Conservation (phyloP, 23 tunicate species). For the Halocynthia aurantium region DNA sequence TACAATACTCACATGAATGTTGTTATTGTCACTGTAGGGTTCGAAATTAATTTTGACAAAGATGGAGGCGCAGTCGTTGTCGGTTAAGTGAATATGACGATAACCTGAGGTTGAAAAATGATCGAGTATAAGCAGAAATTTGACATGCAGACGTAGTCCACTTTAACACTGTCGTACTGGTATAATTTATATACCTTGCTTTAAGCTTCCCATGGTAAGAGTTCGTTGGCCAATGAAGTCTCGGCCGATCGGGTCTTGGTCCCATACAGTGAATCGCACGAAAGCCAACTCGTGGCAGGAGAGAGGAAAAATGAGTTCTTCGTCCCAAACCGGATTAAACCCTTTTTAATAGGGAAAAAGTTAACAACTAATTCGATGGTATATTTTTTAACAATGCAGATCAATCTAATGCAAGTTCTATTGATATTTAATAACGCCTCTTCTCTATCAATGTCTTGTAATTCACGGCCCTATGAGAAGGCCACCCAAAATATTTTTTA, state of each 20-base stretch:
- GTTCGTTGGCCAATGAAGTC: conserved; percentile 87
- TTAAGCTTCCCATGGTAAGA: conserved; percentile 27
- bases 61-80: conserved; percentile 43
- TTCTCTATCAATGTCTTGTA: no score
- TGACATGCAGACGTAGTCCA: no score
- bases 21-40: not conserved
- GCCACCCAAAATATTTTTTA: no score
- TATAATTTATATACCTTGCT: conserved; percentile 27
- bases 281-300: conserved; percentile 62
- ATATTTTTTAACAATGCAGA: no score
- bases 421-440: no score
- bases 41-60: conserved; percentile 47
- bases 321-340: conserved; percentile 81
- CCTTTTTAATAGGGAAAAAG: conserved; percentile 14
- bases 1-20: not conserved
- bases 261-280: conserved; percentile 77
- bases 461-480: no score
- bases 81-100: conserved; percentile 53
- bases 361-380: no score
- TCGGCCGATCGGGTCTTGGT: conserved; percentile 77
- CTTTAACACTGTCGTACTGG: not conserved
- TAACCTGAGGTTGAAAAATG: conserved; percentile 29
- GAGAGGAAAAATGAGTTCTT: conserved; percentile 31
- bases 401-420: no score
- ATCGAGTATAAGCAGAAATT: not conserved